phyloP scores from a whole-genome alignment of 2,113 vertebrate species.

The Bubo bubo region DNA sequence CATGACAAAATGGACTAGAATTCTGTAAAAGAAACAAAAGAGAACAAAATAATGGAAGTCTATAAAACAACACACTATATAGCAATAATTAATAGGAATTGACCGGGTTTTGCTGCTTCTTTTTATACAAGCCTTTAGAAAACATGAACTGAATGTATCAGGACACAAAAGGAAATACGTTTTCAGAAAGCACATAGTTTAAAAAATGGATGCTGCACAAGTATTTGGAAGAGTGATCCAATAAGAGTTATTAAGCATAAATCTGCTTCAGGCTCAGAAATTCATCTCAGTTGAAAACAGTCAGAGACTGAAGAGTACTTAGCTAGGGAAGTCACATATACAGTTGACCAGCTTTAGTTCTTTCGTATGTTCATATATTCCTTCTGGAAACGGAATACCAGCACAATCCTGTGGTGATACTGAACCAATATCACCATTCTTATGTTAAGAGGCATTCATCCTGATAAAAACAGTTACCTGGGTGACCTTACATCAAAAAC shows the following conservation, averaged over 20 bases:
- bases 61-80: background rate
- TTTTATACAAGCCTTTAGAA: background rate
- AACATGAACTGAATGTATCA: background rate
- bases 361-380: background rate
- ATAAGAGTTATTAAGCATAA: background rate
- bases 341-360: background rate
- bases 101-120: background rate
- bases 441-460: background rate
- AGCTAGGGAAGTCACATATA: background rate
- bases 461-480: background rate
- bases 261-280: background rate
- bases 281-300: background rate
- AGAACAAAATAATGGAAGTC: background rate
- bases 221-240: background rate
- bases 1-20: background rate
- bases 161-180: background rate
- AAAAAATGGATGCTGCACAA: background rate
- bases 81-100: background rate
- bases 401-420: background rate
- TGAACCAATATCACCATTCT: background rate
- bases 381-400: background rate
- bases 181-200: background rate
- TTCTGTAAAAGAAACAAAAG: background rate
- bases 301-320: background rate
- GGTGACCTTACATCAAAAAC: background rate